Evolutionary conservation across 2,113 vertebrate species (phyloP).

Genomic region (Halichoerus grypus): DNA sequence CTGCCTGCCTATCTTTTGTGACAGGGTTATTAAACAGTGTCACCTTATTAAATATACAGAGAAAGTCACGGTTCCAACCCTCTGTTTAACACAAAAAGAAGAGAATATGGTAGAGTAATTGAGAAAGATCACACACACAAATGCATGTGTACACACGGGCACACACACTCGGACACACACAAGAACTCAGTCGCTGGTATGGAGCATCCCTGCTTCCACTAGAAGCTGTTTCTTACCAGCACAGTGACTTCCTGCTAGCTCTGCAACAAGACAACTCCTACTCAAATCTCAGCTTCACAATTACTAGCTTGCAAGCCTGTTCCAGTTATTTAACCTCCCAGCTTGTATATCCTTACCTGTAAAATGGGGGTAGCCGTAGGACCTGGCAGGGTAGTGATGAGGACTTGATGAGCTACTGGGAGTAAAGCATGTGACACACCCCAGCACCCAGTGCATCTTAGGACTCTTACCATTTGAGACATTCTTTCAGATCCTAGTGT

Average conservation of each 20-base stretch:
- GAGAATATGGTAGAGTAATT: neutral
- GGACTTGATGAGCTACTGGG: neutral
- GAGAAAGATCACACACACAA: neutral
- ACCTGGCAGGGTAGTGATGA: fast-evolving
- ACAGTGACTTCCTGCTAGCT: neutral
- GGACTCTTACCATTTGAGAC: neutral
- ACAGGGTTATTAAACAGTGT: neutral
- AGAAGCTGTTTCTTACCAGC: neutral
- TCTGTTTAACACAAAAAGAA: neutral
- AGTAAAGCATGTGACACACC: neutral
- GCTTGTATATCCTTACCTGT: neutral
- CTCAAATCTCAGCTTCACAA: neutral
- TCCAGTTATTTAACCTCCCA: neutral
- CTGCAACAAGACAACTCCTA: neutral
- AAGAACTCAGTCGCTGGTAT: fast-evolving
- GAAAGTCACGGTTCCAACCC: neutral
- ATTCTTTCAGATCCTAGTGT: neutral
- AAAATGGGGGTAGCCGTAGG: too few species aligned
- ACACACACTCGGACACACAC: neutral
- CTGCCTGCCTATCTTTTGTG: neutral
- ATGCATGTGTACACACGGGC: neutral
- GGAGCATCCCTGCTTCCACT: neutral
- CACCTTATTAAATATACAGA: neutral
- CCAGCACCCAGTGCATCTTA: neutral
- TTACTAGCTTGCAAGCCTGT: neutral